Percentiles rank a stretch among this genome's conserved stretches.
These are phyloP conservation scores for Sinocyclocheilus anshuiensis DNA, from an alignment of 2,113 vertebrate species.

Conservation along the genomic window DNA sequence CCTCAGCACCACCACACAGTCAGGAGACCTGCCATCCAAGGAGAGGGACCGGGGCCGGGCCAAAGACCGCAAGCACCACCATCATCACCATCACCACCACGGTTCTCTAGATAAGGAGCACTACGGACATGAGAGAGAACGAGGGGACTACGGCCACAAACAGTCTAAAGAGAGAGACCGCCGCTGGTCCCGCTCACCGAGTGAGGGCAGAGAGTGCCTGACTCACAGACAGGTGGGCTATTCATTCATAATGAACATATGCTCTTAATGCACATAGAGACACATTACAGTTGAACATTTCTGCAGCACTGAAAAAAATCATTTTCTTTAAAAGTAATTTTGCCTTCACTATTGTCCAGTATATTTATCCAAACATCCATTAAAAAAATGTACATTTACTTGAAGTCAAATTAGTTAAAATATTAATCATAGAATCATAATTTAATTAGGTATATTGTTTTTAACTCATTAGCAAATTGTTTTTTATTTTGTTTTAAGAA, in stretches of 20 bases:
- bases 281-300: neutral
- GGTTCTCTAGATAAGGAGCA: constrained; percentile 85
- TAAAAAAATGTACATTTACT: neutral
- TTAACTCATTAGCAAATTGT: neutral
- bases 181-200: constrained; percentile 90
- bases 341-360: neutral
- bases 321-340: neutral
- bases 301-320: neutral
- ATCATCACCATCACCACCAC: constrained; percentile 83
- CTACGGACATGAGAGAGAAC: constrained; percentile 77
- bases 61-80: constrained; percentile 86
- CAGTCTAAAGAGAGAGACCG: constrained; percentile 77
- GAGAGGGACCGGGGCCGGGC: constrained; percentile 87
- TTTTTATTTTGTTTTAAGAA: neutral
- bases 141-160: constrained; percentile 79
- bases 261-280: neutral
- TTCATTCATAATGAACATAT: neutral
- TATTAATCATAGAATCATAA: neutral
- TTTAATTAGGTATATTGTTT: neutral
- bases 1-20: constrained; percentile 86
- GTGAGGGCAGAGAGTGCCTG: constrained; percentile 86
- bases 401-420: neutral
- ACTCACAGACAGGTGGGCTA: constrained; percentile 90
- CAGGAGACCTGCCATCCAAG: constrained; percentile 84
- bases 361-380: neutral